phyloP scores from a whole-genome alignment of 2,888 invertebrate genomes.

The Brenthis ino region DNA sequence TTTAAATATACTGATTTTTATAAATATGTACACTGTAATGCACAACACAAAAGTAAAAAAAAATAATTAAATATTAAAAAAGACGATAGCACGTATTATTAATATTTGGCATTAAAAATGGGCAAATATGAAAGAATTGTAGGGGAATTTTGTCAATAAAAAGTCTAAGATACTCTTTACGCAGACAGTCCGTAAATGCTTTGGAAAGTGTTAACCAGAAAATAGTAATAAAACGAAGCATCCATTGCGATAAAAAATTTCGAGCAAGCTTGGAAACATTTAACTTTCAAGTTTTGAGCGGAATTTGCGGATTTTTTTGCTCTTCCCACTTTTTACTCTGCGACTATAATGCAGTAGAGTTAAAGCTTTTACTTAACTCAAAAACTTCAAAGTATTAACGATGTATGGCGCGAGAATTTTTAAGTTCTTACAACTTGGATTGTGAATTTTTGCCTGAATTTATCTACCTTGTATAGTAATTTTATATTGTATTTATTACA shows the following conservation, averaged over 20 bases:
- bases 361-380: conserved; percentile 55
- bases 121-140: too few species aligned
- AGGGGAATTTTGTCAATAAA: conserved; percentile 2
- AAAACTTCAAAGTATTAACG: conserved; percentile 54
- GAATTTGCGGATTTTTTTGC: conserved; percentile 51
- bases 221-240: conserved; percentile 39
- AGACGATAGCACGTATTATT: too few species aligned
- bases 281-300: conserved; percentile 58
- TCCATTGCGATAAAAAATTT: conserved; percentile 51
- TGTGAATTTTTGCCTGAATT: conserved; percentile 36
- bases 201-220: conserved; percentile 20
- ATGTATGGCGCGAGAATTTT: conserved; percentile 40
- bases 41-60: too few species aligned
- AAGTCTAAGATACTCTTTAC: not conserved
- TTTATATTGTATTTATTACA: conserved; percentile 1
- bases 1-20: too few species aligned
- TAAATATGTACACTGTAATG: too few species aligned
- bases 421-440: conserved; percentile 26
- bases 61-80: too few species aligned
- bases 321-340: conserved; percentile 52
- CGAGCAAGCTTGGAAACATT: conserved; percentile 57
- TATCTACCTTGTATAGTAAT: conserved; percentile 32
- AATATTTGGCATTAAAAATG: too few species aligned
- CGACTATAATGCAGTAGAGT: conserved; percentile 61
- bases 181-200: not conserved